Conservation (phyloP, 2,797 vertebrate species). For the Centroberyx gerrardi region DNA sequence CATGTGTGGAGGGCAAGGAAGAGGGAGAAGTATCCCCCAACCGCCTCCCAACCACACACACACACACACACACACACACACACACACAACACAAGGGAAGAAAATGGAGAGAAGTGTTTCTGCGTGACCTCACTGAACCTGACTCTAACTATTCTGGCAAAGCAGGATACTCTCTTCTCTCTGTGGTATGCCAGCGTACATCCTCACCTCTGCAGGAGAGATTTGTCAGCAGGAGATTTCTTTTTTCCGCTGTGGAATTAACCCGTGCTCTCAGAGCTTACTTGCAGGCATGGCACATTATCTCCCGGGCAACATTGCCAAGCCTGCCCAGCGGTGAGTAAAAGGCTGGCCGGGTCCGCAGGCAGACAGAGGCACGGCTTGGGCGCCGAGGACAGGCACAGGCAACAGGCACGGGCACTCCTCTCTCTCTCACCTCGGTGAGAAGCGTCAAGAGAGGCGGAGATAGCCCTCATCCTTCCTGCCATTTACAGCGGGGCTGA, state of each 20-base stretch:
- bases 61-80: slow-evolving; percentile 38
- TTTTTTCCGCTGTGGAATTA: slow-evolving; percentile 63
- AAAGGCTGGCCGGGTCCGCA: slow-evolving; percentile 56
- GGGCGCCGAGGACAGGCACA: slow-evolving; percentile 46
- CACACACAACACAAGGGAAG: slow-evolving; percentile 8
- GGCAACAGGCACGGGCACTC: slow-evolving; percentile 35
- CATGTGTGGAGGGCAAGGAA: slow-evolving; percentile 59
- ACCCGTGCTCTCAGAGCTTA: slow-evolving; percentile 72
- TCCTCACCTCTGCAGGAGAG: slow-evolving; percentile 75
- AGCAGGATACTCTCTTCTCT: slow-evolving; percentile 49
- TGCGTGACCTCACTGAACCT: slow-evolving; percentile 69
- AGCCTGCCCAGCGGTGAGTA: slow-evolving; percentile 58
- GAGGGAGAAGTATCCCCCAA: slow-evolving; percentile 39
- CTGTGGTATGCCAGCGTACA: slow-evolving; percentile 52
- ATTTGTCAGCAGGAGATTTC: slow-evolving; percentile 75
- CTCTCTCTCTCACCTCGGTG: slow-evolving; percentile 60
- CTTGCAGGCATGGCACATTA: slow-evolving; percentile 74
- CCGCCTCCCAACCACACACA: slow-evolving; percentile 41
- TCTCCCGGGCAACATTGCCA: slow-evolving; percentile 69
- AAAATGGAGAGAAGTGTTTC: slow-evolving; percentile 67
- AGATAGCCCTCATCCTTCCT: slow-evolving; percentile 72
- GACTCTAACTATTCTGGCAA: slow-evolving; percentile 67
- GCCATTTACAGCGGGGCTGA: slow-evolving; percentile 62
- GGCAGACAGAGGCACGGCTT: slow-evolving; percentile 41
- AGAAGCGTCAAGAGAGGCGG: slow-evolving; percentile 54